Conservation (phyloP, 2,888 invertebrate genomes). For the Nasonovia ribisnigri region DNA sequence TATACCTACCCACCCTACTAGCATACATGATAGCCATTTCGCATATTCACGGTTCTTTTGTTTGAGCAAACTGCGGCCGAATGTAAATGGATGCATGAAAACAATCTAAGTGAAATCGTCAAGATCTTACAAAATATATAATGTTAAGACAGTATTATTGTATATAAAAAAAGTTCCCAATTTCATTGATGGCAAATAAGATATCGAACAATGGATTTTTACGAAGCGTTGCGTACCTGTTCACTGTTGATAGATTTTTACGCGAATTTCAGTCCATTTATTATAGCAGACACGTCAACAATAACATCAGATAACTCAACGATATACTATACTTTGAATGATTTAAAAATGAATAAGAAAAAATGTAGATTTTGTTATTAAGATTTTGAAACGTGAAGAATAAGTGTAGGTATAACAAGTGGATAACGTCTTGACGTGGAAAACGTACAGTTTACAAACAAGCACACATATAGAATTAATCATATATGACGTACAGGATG, state of each 20-base stretch:
- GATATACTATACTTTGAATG: not conserved
- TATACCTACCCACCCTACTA: not conserved
- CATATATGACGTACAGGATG: not conserved
- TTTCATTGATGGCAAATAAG: conserved; percentile 39
- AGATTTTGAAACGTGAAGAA: not conserved
- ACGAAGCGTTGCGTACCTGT: not conserved
- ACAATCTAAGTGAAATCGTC: not conserved
- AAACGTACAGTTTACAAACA: not conserved
- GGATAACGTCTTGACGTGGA: not conserved
- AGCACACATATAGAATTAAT: not conserved
- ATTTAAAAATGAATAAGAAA: not conserved
- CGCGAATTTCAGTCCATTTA: not conserved
- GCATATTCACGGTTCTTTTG: not conserved
- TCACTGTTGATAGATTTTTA: not conserved
- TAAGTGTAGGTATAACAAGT: not conserved
- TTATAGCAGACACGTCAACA: conserved; percentile 12
- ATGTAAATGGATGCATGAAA: conserved; percentile 3
- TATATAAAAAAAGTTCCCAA: conserved; percentile 20
- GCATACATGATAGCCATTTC: not conserved
- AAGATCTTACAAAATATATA: not conserved
- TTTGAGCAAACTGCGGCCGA: not conserved
- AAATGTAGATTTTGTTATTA: not conserved
- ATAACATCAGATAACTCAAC: not conserved
- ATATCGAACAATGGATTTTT: conserved; percentile 38
- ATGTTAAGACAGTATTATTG: not conserved